Base-by-base conservation (phyloP, 2,113 vertebrate genomes). In the Capra hircus region DNA sequence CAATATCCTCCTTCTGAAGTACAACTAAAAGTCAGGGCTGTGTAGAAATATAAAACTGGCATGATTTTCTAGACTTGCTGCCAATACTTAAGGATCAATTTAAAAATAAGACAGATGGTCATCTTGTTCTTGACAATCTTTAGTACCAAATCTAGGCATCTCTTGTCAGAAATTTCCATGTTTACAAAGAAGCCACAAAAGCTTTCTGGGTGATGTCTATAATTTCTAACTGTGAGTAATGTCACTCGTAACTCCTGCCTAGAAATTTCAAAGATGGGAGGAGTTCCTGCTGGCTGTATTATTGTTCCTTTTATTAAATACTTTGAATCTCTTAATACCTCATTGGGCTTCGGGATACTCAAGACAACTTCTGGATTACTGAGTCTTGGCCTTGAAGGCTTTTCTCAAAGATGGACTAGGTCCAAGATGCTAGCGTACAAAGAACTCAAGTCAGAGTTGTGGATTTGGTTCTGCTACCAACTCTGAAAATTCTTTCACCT, bases 81-180 rank as follows among this genome's bases (percentile, higher is more conserved):
- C 87, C 62, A 88, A 77, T 94, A 48, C 7, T 88, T 94, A 94
- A 95, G 50, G 62, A 80, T 83, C 48, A 92, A 33, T 93, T 95
- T 92, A 97, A 88, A 98, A 88, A 95, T 87, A 27, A 94, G 90
- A 92, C 17, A 96, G 93, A 90, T 94, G 48, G 95, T 94, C 55
- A 83, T 57, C 81, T 52, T 97, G 52, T 88, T 95, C 71, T 94
- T n/a, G 17, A 96, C 12, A 30, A 95, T 96, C 57, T 88, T 97
- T 30, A 71, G n/a, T 78, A 95, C 30, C 10, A 98, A 90, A 96
- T 85, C 19, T 74, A 96, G 67, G 57, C 17, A 92, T 80, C 2
- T 95, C 84, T 88, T 81, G 14, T 43, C n/a, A 90, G 59, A 95
- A 95, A 55, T 86, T 55, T 92, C 40, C 53, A 64, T 43, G 53